Evolutionary conservation across 2,113 vertebrate species (phyloP).

Genomic region (Halcyon malimbica): DNA sequence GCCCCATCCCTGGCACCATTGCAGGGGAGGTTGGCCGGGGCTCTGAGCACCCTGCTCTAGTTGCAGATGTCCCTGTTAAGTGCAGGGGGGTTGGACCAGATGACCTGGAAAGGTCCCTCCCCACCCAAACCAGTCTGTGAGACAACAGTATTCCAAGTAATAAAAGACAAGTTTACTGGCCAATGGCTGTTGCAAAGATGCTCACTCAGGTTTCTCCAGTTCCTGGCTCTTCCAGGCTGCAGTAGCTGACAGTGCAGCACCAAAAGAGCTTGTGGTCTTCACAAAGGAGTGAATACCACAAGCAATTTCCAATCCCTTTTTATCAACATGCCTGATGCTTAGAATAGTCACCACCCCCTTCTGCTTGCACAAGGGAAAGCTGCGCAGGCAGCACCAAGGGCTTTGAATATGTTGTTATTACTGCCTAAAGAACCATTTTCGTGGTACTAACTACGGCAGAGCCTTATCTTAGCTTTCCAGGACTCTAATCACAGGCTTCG

Average conservation of each 20-base stretch:
- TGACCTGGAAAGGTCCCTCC: neutral
- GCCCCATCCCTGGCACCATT: no score
- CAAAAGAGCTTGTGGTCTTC: no score
- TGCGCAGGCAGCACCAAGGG: neutral
- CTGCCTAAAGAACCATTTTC: neutral
- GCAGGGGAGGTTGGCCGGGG: no score
- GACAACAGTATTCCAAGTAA: rapidly evolving
- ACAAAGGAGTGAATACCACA: neutral
- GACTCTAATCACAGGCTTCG: no score
- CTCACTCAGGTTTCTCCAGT: neutral
- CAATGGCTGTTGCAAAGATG: rapidly evolving
- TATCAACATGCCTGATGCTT: no score
- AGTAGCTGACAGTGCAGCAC: no score
- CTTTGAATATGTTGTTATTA: neutral
- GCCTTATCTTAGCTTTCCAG: neutral
- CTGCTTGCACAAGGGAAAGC: neutral
- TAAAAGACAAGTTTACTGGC: neutral
- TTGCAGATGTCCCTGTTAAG: neutral
- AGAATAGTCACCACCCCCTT: rapidly evolving
- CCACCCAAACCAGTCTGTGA: neutral
- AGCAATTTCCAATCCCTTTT: neutral
- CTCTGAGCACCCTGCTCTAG: neutral
- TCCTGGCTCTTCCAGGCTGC: neutral
- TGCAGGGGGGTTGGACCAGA: neutral
- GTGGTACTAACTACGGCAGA: neutral